A percentile compares a stretch with the other conserved stretches of the same genome.
Conservation (phyloP, 2,888 invertebrate species). For the Aromia moschata region DNA sequence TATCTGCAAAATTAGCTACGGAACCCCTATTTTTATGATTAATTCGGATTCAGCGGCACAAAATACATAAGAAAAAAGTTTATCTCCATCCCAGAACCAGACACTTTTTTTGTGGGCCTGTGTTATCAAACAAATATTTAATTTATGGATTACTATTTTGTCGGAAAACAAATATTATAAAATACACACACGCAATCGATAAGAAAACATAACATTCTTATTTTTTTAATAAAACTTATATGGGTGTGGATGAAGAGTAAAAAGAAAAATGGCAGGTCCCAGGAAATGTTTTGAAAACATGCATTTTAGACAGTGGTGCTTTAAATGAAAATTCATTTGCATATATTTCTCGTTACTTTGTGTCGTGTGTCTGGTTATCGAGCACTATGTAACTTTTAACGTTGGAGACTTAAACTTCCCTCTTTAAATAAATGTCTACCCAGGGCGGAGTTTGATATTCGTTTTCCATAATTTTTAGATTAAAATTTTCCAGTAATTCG, state of each 20-base stretch:
- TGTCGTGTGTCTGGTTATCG: conserved; percentile 55
- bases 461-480: not conserved
- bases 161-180: too few species aligned
- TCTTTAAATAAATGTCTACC: not conserved
- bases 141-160: too few species aligned
- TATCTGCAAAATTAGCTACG: too few species aligned
- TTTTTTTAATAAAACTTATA: too few species aligned
- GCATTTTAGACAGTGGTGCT: conserved; percentile 58
- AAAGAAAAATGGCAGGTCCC: conserved; percentile 8
- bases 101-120: too few species aligned
- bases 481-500: not conserved
- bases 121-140: too few species aligned
- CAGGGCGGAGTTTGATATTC: not conserved
- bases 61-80: too few species aligned
- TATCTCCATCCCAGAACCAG: too few species aligned
- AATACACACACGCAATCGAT: too few species aligned
- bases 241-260: not conserved
- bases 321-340: conserved; percentile 60
- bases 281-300: conserved; percentile 53
- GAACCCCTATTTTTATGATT: too few species aligned
- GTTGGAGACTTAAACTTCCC: conserved; percentile 24
- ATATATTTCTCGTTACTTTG: conserved; percentile 61
- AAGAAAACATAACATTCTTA: too few species aligned
- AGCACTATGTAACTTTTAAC: conserved; percentile 47
- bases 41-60: too few species aligned